Evolutionary conservation across 2,113 vertebrate genomes (phyloP).

Genomic region (Gnathonemus echidnorhynchus): DNA sequence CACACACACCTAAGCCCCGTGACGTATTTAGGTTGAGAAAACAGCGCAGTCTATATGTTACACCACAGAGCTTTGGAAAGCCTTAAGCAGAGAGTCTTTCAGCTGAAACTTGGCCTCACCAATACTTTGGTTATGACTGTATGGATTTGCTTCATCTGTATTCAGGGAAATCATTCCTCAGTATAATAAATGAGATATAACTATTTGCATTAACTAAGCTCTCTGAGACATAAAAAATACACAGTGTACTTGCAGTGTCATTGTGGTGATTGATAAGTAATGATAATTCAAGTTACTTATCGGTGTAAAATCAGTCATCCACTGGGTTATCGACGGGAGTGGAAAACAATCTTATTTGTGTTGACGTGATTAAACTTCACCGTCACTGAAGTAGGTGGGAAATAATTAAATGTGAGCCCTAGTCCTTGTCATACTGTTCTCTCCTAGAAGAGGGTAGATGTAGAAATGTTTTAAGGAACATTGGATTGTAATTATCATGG

Average conservation of each 20-base stretch:
- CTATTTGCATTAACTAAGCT: neutral
- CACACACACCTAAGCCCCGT: neutral
- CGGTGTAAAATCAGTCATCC: neutral
- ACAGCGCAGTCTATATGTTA: neutral
- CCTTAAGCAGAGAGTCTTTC: neutral
- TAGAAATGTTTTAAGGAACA: neutral
- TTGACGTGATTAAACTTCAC: neutral
- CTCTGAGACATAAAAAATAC: neutral
- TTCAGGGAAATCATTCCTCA: neutral
- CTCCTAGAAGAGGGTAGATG: neutral
- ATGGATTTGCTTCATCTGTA: neutral
- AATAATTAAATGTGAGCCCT: neutral
- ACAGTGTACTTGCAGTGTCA: neutral
- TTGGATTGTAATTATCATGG: neutral
- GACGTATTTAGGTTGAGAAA: neutral
- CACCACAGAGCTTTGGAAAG: neutral
- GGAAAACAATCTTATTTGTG: neutral
- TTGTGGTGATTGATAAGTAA: neutral
- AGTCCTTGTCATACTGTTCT: neutral
- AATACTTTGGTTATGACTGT: neutral
- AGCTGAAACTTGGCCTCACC: neutral
- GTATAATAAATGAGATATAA: neutral
- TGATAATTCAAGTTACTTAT: neutral
- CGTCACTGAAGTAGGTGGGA: neutral
- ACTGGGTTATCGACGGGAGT: neutral